phyloP scores from a whole-genome alignment of 2,113 vertebrate genomes.

The Pelobates fuscus region DNA sequence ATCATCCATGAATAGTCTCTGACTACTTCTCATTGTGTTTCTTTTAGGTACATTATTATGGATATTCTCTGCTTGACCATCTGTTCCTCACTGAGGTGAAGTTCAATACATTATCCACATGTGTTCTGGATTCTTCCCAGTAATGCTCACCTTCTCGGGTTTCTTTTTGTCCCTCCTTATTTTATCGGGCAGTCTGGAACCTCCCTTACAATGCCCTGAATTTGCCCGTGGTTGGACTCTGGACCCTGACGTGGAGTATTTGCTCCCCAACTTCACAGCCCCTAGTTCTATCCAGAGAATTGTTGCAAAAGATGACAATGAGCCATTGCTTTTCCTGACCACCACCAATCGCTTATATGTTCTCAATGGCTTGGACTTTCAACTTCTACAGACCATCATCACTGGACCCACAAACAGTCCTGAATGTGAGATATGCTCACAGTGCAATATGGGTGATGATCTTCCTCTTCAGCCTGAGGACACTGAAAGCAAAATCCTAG shows the following conservation, averaged over 20 bases:
- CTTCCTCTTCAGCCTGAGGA: constrained; percentile 61
- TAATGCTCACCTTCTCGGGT: not conserved
- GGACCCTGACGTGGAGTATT: not conserved
- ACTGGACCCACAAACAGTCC: constrained; percentile 82
- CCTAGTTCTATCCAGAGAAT: constrained; percentile 75
- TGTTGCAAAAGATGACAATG: constrained; percentile 54
- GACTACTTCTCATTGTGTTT: not conserved
- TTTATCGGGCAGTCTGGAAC: not conserved
- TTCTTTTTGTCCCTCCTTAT: not conserved
- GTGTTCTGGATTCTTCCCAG: not conserved
- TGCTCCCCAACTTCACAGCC: constrained; percentile 69
- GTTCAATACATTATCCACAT: not conserved
- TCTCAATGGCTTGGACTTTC: constrained; percentile 62
- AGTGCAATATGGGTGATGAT: not conserved
- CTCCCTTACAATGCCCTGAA: not conserved
- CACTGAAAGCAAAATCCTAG: constrained; percentile 78
- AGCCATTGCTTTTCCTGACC: constrained; percentile 69
- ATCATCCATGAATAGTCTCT: no score
- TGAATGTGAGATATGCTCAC: constrained; percentile 72
- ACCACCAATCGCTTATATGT: constrained; percentile 82
- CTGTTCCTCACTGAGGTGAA: constrained; percentile 5
- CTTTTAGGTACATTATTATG: constrained; percentile 14
- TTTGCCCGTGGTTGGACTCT: not conserved
- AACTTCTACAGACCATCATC: constrained; percentile 61
- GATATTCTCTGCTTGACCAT: not conserved